Percentiles rank a stretch among this genome's conserved stretches.
Evolutionary conservation across 1,140 invertebrate species (phyloP).

Genomic region (Myzus persicae): DNA sequence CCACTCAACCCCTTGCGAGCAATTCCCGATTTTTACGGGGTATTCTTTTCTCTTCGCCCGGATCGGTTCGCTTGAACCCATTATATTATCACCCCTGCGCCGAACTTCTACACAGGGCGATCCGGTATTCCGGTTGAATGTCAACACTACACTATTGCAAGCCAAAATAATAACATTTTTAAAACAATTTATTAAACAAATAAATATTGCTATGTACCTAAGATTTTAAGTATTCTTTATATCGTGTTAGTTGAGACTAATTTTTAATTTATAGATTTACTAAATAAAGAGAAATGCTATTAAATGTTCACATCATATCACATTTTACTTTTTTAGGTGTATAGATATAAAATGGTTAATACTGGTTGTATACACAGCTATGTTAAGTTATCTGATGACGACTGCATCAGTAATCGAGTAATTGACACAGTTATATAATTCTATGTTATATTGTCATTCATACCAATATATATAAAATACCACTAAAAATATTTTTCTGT

Average conservation of each 20-base stretch:
- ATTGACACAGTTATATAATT: background rate
- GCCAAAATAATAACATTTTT: background rate
- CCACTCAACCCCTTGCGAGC: conserved; percentile 35
- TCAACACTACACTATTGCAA: background rate
- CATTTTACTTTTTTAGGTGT: background rate
- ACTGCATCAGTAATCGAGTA: background rate
- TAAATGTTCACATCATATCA: background rate
- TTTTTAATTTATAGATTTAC: background rate
- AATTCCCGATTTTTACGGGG: conserved; percentile 38
- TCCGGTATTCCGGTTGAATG: background rate
- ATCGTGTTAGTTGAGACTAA: background rate
- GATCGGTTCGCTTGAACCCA: background rate
- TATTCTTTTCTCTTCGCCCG: background rate
- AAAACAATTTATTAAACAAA: background rate
- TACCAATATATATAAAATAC: no score
- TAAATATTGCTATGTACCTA: background rate
- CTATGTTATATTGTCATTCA: no score
- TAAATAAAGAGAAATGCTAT: background rate
- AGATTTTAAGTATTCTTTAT: background rate
- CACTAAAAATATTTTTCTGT: no score
- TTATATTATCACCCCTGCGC: background rate
- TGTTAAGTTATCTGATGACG: background rate
- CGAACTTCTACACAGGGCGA: background rate
- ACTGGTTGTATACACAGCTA: no score
- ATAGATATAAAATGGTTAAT: no score